Base-by-base conservation (phyloP, 2,113 vertebrate species). In the Hylia prasina region DNA sequence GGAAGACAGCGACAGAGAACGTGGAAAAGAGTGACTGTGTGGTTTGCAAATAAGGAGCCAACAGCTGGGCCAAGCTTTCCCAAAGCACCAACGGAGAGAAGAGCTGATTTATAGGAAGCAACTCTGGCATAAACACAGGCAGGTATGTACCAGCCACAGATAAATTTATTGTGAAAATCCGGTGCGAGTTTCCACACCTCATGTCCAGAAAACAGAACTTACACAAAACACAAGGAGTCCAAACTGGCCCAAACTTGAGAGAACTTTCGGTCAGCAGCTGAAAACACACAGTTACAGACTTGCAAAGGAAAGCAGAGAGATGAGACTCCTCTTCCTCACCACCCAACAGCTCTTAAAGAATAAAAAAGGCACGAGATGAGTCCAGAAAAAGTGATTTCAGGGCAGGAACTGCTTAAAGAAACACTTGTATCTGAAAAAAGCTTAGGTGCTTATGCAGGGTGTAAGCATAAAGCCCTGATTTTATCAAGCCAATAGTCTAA, bases 71-170 rank as follows among this genome's bases (percentile, higher is more conserved):
- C 56, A 50, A 64, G 10, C 50, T 58, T 50, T 48, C 25, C 0
- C 0, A 65, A 61, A 82, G 48, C 40, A n/a, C 24, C 1, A 0
- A 12, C 0, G 1, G 44, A 61, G 53, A 47, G 31, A 61, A n/a
- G n/a, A 65, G 56, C 5, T 58, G 40, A 18, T 79, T 76, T 39
- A 12, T 1, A 63, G 53, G 40, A 63, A 39, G 30, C 18, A 33
- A 3, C 12, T 30, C 25, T 28, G 25, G 54, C 31, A 35, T 35
- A 77, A 64, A 56, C 27, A 50, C 25, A 33, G 37, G 47, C 13
- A 68, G 30, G 44, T 42, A 63, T 1, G 2, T 15, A 40, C 15
- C 2, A 5, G 42, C 8, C 44, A n/a, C 15, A 27, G 13, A 39
- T 5, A 51, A 40, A 70, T 39, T 33, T 11, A 14, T 2, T 7